Evolutionary conservation across 2,113 vertebrate species (phyloP).

Genomic region (Istiophorus platypterus): DNA sequence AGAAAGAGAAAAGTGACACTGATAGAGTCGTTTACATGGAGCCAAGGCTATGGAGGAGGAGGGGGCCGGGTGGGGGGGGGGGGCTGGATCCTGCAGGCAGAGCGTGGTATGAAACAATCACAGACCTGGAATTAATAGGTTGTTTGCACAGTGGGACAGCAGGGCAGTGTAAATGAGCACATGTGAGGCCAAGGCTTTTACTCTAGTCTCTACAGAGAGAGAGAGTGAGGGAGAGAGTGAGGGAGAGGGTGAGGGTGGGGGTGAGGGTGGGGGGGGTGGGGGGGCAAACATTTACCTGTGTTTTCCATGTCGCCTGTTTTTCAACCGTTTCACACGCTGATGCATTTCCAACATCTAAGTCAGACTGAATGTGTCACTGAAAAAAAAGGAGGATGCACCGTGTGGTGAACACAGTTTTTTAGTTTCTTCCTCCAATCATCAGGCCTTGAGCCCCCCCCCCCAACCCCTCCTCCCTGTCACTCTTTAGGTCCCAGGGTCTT

Average conservation of each 20-base stretch:
- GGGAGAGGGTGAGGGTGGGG: not conserved
- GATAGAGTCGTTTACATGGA: conserved; percentile 11
- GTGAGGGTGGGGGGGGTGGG: too few species aligned
- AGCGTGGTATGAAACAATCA: conserved; percentile 59
- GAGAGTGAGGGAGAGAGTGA: not conserved
- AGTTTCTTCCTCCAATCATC: not conserved
- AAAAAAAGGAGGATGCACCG: conserved; percentile 21
- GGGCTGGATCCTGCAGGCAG: conserved; percentile 8
- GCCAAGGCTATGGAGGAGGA: conserved; percentile 3
- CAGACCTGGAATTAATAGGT: conserved; percentile 71
- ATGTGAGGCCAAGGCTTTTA: conserved; percentile 40
- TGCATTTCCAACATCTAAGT: conserved; percentile 8
- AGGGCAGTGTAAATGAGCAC: conserved; percentile 49
- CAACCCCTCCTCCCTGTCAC: not conserved
- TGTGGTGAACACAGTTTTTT: conserved; percentile 12
- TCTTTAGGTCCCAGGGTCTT: conserved; percentile 37
- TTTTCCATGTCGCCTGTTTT: conserved; percentile 25
- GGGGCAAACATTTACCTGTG: conserved; percentile 63
- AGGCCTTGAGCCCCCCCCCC: conserved; percentile 25
- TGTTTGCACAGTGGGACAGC: conserved; percentile 71
- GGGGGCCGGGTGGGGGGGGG: not conserved
- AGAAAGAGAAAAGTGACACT: conserved; percentile 10
- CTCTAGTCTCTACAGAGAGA: conserved; percentile 13
- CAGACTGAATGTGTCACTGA: not conserved
- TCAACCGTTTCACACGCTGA: not conserved